Base-by-base conservation (phyloP, 2,888 invertebrate species). In the Cephonodes hylas region DNA sequence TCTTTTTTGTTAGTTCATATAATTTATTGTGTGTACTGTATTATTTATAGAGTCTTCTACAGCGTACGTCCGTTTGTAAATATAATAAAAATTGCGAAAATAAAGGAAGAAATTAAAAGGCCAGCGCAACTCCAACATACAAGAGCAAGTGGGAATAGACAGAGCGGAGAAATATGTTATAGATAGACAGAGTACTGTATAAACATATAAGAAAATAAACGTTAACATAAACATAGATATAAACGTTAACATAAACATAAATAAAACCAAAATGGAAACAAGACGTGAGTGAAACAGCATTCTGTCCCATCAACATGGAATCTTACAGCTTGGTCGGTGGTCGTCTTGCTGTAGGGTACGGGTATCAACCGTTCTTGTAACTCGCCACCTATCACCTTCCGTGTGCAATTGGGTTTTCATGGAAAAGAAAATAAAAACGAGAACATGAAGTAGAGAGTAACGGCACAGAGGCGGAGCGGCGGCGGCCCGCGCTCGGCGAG, bases 321-420 rank as follows among this genome's bases (percentile, higher is more conserved):
- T 96, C 99, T 99, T 99, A 99, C 99, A 97, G 98, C 98, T 97
- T 99, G 99, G 96, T 99, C 99, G 95, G 98, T 99, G 94, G 98
- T 98, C 94, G 97, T 98, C 97, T 98, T 98, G 98, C 98, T 98
- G 97, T 98, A 98, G 94, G 98, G 99, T 94, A 99, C 98, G 94
- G 99, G 98, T 94, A 99, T 98, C 96, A 99, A 97, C 95, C 98
- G 97, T 95, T 98, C 98, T 96, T 98, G 98, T 95, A 98, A 98
- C 95, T 98, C 98, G 95, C 99, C 99, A 96, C 98, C 98, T 97
- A 99, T 99, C 96, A 99, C 98, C 99, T 99, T 97, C 96, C 97
- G 96, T 95, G 96, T 95, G 95, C 96, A 96, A 96, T 89, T 86
- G 88, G 95, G 95, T 95, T 93, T 95, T 95, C 95, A 95, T 95